Conservation (phyloP, 2,113 vertebrate genomes). For the Eulemur macaco region DNA sequence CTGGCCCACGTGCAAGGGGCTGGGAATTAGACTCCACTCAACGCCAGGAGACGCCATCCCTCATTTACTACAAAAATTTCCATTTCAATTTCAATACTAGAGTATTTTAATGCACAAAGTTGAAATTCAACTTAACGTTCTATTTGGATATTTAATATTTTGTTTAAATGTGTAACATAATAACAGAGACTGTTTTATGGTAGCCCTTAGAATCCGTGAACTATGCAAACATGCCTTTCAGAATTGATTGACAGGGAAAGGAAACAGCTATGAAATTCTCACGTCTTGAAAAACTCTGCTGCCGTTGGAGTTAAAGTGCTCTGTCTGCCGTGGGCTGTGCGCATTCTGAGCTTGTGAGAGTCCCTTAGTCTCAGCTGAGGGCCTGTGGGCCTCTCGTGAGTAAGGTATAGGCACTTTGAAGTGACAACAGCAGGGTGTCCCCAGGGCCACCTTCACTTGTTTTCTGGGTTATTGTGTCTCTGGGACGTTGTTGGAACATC, state of each 20-base stretch:
- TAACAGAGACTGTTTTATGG: neutral
- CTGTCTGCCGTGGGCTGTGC: neutral
- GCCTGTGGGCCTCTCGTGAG: neutral
- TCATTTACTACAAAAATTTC: neutral
- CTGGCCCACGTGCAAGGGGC: neutral
- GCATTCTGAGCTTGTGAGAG: neutral
- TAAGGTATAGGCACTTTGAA: neutral
- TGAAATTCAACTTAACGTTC: neutral
- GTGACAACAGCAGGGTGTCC: neutral
- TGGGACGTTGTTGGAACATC: neutral
- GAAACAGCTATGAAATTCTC: neutral
- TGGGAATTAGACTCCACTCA: neutral
- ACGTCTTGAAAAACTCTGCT: neutral
- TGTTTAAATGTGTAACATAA: conserved; percentile 42
- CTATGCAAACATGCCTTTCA: neutral
- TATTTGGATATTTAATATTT: conserved; percentile 43
- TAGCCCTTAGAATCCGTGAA: neutral
- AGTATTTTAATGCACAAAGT: neutral
- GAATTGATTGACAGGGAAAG: neutral
- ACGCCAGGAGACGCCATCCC: neutral
- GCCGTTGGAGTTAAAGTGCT: neutral
- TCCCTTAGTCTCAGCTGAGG: neutral
- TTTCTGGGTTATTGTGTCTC: neutral
- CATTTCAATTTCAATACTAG: neutral
- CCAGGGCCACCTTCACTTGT: neutral